A percentile compares a stretch with the other conserved stretches of the same genome.
phyloP scores from a whole-genome alignment of 2,113 vertebrate species.

The Hydrolagus affinis region DNA sequence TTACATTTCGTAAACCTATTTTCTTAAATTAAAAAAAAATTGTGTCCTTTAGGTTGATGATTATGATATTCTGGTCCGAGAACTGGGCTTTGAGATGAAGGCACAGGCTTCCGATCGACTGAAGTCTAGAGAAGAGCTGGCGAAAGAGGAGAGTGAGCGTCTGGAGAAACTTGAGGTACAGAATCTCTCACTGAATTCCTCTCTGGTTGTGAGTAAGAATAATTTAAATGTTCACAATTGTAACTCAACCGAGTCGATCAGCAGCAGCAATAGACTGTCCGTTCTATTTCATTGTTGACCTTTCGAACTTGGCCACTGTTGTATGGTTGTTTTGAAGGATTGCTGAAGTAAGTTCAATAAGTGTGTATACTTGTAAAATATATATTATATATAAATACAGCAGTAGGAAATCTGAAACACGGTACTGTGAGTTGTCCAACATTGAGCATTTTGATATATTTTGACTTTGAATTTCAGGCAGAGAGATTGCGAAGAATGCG shows the following conservation, averaged over 20 bases:
- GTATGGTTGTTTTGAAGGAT: no score
- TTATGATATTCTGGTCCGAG: conserved; percentile 84
- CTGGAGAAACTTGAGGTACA: conserved; percentile 76
- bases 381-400: no score
- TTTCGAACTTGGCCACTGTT: no score
- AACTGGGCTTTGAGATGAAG: conserved; percentile 96
- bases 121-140: conserved; percentile 82
- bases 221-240: no score
- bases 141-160: conserved; percentile 67
- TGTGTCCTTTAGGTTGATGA: conserved; percentile 63
- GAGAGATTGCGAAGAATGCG: conserved; percentile 81
- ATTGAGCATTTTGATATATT: not conserved
- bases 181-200: not conserved
- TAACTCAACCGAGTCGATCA: no score
- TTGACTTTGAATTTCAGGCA: conserved; percentile 52
- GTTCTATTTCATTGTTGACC: no score
- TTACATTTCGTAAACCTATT: not conserved
- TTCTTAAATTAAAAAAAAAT: no score
- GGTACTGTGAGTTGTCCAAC: not conserved
- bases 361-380: no score
- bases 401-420: no score
- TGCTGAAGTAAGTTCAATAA: no score
- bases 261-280: no score
- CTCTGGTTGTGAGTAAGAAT: no score
- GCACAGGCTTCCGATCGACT: conserved; percentile 80